Base-by-base conservation (phyloP, 92 coral and sea anemone species). In the Chrysogorgia sp. region DNA sequence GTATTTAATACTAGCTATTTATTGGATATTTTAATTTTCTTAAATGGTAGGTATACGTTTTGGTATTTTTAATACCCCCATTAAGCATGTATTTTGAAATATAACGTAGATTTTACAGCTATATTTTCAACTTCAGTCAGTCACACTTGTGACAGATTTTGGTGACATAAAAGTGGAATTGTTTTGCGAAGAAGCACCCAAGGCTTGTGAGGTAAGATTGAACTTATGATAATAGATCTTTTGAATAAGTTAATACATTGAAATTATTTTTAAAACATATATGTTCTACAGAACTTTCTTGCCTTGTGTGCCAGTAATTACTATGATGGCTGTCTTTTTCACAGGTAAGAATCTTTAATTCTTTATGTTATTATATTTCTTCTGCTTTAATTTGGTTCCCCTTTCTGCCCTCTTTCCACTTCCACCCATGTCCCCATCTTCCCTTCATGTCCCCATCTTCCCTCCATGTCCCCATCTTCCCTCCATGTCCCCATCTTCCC, bases 221-320 rank as follows among this genome's bases (percentile, higher is more conserved):
- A 4, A 12, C 6, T 37, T 5, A 37, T 37, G 43, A 12, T 37
- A 12, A 37, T 37, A 37, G 43, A 37, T 37, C 5, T 37, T 47
- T 47, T 47, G 2, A 6, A 2, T 7, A 47, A 47, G 17, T 15
- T 37, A 37, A 37, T 5, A 37, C 43, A 37, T 4, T 5, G 43
- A 4, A 4, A 4, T 12, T 37, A 37, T 12, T 37, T 37, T 37
- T 37, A 37, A 37, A 5, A 37, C 12, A 4, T 12, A 37, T 37
- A 4, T 37, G 22, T 58, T 77, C 68, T 81, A 31, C 83, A 93
- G 98, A 93, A 93, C 48, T 93, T 93, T 66, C 71, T 93, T 55
- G 98, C 98, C 40, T 88, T 93, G 10, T 93, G 93, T 83, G 98
- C 96, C 40, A 93, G 98, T 79, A 87, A 70, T 37, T 93, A 93